Percentiles rank a stretch among this genome's conserved stretches.
These are phyloP conservation scores for Spisula subtruncata DNA, from an alignment of 2,888 invertebrate genomes.

Conservation along the genomic window DNA sequence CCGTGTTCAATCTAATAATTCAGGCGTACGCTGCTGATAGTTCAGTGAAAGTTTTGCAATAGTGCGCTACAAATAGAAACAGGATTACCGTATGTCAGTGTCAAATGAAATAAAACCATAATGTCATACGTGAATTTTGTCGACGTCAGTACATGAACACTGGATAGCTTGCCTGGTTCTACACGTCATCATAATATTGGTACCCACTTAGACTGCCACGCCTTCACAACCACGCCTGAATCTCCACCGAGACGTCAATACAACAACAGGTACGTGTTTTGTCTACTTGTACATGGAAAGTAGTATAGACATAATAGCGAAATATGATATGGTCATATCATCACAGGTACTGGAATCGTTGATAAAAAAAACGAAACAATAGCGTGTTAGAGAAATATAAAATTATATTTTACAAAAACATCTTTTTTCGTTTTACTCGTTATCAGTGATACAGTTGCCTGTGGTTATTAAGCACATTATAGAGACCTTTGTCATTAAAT, in stretches of 20 bases:
- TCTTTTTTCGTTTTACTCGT: too few species aligned
- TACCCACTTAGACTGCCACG: background rate
- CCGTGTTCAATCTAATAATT: background rate
- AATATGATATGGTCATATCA: too few species aligned
- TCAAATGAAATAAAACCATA: background rate
- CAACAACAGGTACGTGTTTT: background rate
- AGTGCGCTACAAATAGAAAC: background rate
- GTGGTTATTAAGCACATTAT: too few species aligned
- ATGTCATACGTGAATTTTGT: background rate
- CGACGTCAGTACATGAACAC: background rate
- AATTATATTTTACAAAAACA: too few species aligned
- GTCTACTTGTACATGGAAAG: background rate
- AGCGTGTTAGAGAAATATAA: too few species aligned
- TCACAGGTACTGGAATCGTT: too few species aligned
- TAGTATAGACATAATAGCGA: too few species aligned
- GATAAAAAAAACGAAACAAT: too few species aligned
- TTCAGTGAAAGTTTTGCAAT: background rate
- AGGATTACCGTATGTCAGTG: background rate
- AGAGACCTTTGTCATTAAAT: too few species aligned
- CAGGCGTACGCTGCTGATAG: background rate
- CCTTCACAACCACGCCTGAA: background rate
- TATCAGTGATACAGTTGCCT: too few species aligned
- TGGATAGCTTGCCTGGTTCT: background rate
- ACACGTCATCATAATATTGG: background rate
- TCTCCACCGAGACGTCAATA: background rate